Evolutionary conservation across 2,888 invertebrate species (phyloP), one percentile per base, ranked within the genome.

Genomic region (Acleris laterana): DNA sequence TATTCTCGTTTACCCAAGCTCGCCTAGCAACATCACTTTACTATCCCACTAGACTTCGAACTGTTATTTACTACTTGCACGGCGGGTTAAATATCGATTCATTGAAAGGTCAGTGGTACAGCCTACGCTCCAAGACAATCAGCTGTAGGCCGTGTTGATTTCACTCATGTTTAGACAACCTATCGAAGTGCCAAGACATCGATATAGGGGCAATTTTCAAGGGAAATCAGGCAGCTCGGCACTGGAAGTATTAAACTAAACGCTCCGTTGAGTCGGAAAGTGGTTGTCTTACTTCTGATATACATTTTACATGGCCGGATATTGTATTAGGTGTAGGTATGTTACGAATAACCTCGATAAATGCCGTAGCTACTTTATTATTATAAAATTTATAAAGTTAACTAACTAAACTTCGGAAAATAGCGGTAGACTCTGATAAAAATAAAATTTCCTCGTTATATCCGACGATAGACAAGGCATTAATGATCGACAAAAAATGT

Each of bases 231-330:
- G 38, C 38, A 13, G 4, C 38, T 13, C 38, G 38, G 38, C 38
- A 38, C 38, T 38, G 38, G 4, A 38, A 38, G 13, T 3, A 13
- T 38, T 72, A 71, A 70, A 76, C 74, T 69, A 72, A 70, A 69
- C 83, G 85, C 84, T 88, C 77, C 79, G 80, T 49, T 87, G 83
- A 77, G 63, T 80, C 74, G 79, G 83, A 87, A 87, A 82, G 78
- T 70, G 63, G 73, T 74, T 74, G 72, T 75, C 74, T 72, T 73
- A 73, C 69, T 49, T 25, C 50, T 57, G 51, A 61, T 57, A 51
- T 51, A 44, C 51, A 66, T 66, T 46, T 50, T 20, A 50, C 55
- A 42, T 28, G 20, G 44, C 56, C 20, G 13, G 49, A 56, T 56
- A 22, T 38, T 63, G 55, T 65, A 16, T 32, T 38, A 38, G 13